Evolutionary conservation across 2,113 vertebrate species (phyloP).

Genomic region (Myiozetetes cayanensis): DNA sequence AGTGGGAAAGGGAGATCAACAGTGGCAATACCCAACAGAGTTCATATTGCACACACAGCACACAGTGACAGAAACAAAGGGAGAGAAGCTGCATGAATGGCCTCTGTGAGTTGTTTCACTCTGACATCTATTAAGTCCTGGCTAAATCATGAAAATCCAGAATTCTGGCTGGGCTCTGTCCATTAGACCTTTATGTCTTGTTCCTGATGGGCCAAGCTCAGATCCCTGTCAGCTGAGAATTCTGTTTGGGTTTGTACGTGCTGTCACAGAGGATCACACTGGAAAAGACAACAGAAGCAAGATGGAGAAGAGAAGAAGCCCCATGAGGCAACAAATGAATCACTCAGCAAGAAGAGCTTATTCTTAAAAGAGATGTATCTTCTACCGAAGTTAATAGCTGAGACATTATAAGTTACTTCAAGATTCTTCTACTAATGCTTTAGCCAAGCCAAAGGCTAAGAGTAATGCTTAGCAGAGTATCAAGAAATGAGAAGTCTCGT

Average conservation of each 20-base stretch:
- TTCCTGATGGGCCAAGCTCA: background rate
- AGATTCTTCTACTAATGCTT: background rate
- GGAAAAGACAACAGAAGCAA: background rate
- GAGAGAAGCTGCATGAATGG: background rate
- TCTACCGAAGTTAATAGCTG: background rate
- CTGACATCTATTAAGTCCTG: background rate
- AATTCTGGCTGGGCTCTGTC: background rate
- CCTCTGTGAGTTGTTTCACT: background rate
- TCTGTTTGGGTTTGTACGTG: background rate
- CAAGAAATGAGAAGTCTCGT: background rate
- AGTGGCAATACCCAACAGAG: background rate
- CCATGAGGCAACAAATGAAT: background rate
- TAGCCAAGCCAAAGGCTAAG: background rate
- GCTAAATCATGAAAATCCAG: background rate
- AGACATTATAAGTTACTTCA: background rate
- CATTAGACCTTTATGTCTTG: background rate
- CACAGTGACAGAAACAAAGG: background rate
- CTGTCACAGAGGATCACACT: background rate
- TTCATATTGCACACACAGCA: background rate
- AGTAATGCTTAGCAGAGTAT: background rate
- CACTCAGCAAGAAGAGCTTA: background rate
- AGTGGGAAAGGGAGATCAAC: background rate
- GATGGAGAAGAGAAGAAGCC: background rate
- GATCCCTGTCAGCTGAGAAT: background rate
- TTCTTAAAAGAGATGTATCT: background rate